Evolutionary conservation across 2,888 invertebrate genomes (phyloP), one percentile per base, ranked within the genome.

Genomic region (Notodonta dromedarius): DNA sequence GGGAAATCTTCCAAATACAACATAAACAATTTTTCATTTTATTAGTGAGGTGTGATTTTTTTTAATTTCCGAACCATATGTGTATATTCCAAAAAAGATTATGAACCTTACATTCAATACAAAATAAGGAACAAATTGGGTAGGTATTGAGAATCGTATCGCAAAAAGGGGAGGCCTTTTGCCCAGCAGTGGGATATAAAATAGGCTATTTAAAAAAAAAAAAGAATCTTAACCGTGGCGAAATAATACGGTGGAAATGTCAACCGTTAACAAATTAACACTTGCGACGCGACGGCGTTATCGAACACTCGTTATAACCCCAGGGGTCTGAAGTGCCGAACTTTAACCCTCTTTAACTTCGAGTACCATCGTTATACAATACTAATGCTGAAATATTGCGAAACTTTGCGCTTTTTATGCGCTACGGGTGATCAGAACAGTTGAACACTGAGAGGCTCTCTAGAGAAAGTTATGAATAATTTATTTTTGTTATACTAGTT

Each of bases 241-340:
- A 35, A 35, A 35, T 35, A 35, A 35, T 35, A 35, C 16, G 6
- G 1, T 24, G 67, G 61, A 69, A 73, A 69, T 68, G 63, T 65
- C 62, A 71, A 71, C 59, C 62, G 58, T 71, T 69, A 70, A 64
- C 59, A 70, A 75, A 59, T 73, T 73, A 75, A 75, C 76, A 73
- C 76, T 66, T 66, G 58, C 42, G 71, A 60, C 62, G 65, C 71
- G 60, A 58, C 40, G 68, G 67, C 67, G 76, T 80, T 82, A 82
- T 78, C 76, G 74, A 77, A 71, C 71, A 59, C 73, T 68, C 69
- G 60, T 75, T 75, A 75, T 71, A 72, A 72, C 60, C 65, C 65
- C 60, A 56, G 62, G 67, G 74, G 70, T 64, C 65, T 58, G 57
- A 80, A 80, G 74, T 78, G 71, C 70, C 74, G 13, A 76, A 78